Evolutionary conservation across 2,888 invertebrate species (phyloP).

Genomic region (Ichneumon xanthorius): DNA sequence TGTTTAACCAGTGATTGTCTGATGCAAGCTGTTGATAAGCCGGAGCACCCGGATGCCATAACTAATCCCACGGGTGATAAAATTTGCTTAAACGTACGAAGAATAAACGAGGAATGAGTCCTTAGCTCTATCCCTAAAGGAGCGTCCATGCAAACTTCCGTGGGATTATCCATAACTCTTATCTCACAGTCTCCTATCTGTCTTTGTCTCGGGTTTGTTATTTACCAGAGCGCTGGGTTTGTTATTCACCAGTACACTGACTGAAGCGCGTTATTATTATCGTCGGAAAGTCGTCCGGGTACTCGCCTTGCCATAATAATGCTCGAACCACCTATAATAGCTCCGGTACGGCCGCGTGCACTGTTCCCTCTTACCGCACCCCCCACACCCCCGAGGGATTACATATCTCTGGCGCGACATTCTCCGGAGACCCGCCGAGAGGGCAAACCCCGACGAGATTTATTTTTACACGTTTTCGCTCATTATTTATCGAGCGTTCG

Average conservation of each 20-base stretch:
- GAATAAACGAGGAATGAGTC: not conserved
- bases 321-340: slow-evolving; percentile 14
- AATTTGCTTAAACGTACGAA: not conserved
- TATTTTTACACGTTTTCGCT: slow-evolving; percentile 78
- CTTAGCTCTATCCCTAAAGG: not conserved
- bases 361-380: slow-evolving; percentile 35
- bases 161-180: slow-evolving; percentile 5
- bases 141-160: not conserved
- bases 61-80: slow-evolving; percentile 1
- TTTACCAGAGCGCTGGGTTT: not conserved
- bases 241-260: not conserved
- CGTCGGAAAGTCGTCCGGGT: slow-evolving; percentile 35
- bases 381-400: slow-evolving; percentile 42
- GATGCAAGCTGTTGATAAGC: not conserved
- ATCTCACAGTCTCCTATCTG: slow-evolving; percentile 10
- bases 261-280: slow-evolving; percentile 40
- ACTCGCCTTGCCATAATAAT: not conserved
- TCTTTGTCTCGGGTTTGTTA: slow-evolving; percentile 7
- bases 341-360: not conserved
- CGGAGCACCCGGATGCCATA: not conserved
- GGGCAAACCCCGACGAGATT: slow-evolving; percentile 52
- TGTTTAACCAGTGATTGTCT: not conserved
- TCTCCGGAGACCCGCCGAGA: not conserved
- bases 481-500: slow-evolving; percentile 73
- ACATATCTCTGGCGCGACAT: slow-evolving; percentile 54